Evolutionary conservation across 2,888 invertebrate species (phyloP).

Genomic region (Adelognathus sp.): DNA sequence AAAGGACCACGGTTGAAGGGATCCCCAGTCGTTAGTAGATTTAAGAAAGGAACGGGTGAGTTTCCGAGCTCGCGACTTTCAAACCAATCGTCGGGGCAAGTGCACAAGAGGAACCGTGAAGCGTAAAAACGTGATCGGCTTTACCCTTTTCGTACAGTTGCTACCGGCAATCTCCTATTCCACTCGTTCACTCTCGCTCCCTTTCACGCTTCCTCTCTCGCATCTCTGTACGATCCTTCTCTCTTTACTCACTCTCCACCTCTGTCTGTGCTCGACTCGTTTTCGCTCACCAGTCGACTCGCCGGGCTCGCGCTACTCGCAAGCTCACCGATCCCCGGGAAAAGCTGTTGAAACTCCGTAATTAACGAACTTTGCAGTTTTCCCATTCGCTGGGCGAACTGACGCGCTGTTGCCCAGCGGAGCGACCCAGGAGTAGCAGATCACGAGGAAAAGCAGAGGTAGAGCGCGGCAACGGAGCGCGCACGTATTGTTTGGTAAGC

Average conservation of each 20-base stretch:
- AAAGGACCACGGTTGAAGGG: slow-evolving; percentile 59
- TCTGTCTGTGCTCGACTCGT: slow-evolving; percentile 4
- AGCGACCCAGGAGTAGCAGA: slow-evolving; percentile 20
- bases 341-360: slow-evolving; percentile 69
- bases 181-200: slow-evolving; percentile 6
- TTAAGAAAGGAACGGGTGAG: slow-evolving; percentile 6
- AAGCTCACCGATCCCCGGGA: slow-evolving; percentile 53
- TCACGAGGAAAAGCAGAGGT: not conserved
- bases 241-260: slow-evolving; percentile 44
- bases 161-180: slow-evolving; percentile 32
- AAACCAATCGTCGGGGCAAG: not conserved
- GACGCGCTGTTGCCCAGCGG: slow-evolving; percentile 11
- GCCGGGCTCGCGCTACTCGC: slow-evolving; percentile 12
- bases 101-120: slow-evolving; percentile 29
- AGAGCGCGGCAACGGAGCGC: slow-evolving; percentile 13
- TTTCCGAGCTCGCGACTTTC: slow-evolving; percentile 2
- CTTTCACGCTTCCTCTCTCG: slow-evolving; percentile 23
- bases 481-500: slow-evolving; percentile 68
- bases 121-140: slow-evolving; percentile 45
- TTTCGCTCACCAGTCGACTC: slow-evolving; percentile 23
- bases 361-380: slow-evolving; percentile 73
- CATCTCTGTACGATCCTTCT: slow-evolving; percentile 28
- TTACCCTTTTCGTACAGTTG: slow-evolving; percentile 27
- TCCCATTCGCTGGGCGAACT: slow-evolving; percentile 60
- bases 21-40: slow-evolving; percentile 67